These are phyloP conservation scores for Protomyctophum bolini DNA, from an alignment of 2,113 vertebrate species.

Conservation along the genomic window DNA sequence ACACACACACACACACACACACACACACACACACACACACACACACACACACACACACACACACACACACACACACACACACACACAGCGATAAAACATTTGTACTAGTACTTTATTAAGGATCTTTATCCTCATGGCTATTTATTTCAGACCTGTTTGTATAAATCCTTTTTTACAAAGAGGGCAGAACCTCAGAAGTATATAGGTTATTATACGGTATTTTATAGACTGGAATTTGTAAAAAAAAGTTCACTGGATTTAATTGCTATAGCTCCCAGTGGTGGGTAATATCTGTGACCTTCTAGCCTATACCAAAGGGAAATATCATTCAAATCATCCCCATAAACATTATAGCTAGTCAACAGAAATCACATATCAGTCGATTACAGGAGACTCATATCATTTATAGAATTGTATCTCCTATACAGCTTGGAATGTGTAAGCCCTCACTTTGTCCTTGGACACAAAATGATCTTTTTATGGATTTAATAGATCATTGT, in stretches of 20 bases:
- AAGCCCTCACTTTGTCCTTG: neutral
- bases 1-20: slow-evolving; percentile 1
- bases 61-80: neutral
- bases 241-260: too few relatives aligned
- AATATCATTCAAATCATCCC: neutral
- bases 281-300: too few relatives aligned
- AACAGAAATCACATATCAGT: neutral
- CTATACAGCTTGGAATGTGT: neutral
- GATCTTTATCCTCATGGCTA: too few relatives aligned
- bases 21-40: neutral
- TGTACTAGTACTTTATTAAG: too few relatives aligned
- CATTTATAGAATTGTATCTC: neutral
- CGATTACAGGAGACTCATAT: neutral
- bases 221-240: too few relatives aligned
- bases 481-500: slow-evolving; percentile 1
- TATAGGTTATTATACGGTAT: too few relatives aligned
- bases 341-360: slow-evolving; percentile 4
- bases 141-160: too few relatives aligned
- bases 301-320: neutral
- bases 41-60: neutral
- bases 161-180: too few relatives aligned
- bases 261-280: too few relatives aligned
- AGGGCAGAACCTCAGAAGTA: too few relatives aligned
- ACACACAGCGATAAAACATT: neutral
- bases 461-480: slow-evolving; percentile 8